Evolutionary conservation across 2,113 vertebrate genomes (phyloP), one percentile per base, ranked within the genome.

Genomic region (Bucco capensis): DNA sequence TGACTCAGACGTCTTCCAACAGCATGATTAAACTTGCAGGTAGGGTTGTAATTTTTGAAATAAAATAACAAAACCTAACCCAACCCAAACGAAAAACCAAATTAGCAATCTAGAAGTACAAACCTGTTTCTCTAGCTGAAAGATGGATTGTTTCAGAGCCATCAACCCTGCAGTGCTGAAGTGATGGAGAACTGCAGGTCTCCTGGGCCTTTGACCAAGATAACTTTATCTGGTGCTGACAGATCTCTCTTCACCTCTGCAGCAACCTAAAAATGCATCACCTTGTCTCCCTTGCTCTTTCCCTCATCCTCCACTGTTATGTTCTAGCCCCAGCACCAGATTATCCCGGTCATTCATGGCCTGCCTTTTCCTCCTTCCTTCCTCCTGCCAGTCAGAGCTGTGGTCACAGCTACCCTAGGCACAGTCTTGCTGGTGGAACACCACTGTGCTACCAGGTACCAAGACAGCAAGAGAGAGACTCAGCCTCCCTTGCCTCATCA

Each of bases 41-140:
- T 72, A 75, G 82, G 12, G 23, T 57, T 86, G 40, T 28, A 75
- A 19, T 50, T 40, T 94, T 77, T 84, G 57, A 90, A 89, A 93
- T 44, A 33, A 53, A 40, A 62, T 21, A n/a, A 27, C 17, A 13
- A 42, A 77, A 44, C 24, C 25, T 47, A 28, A 49, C 12, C 6
- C 27, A 79, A 60, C 0, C 16, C 53, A 80, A 83, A 2, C 3
- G 38, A 60, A 60, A 79, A 60, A 50, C 11, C 10, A 70, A 82
- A 74, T 57, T 47, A 61, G 4, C 50, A 28, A 30, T 38, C 40
- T 61, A 33, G 66, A 72, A 12, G 9, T 57, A 40, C 23, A 82
- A 84, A 23, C 14, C 28, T 84, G 9, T 60, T 89, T 72, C 33
- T 19, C 56, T 84, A 42, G 14, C 28, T 84, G 69, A 80, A 94